A percentile compares a stretch with the other conserved stretches of the same genome.
Conservation (phyloP, 2,113 vertebrate genomes). For the Myotis yumanensis region DNA sequence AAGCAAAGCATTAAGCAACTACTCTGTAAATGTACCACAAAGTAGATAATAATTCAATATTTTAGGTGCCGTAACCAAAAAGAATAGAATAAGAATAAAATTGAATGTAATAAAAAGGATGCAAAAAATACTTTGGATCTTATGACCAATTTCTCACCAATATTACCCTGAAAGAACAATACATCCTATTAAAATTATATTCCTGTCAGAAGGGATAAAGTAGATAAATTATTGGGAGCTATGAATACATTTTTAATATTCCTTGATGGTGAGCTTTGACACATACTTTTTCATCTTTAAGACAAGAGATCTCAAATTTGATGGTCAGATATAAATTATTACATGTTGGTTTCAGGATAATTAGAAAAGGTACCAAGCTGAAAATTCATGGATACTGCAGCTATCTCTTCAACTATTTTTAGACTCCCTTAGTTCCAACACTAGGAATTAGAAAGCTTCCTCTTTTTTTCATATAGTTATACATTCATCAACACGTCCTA, state of each 20-base stretch:
- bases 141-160: background rate
- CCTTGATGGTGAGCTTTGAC: conserved; percentile 1
- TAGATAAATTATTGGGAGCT: background rate
- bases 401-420: background rate
- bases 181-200: background rate
- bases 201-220: background rate
- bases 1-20: conserved; percentile 3
- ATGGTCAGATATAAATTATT: background rate
- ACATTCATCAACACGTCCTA: background rate
- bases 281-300: conserved; percentile 31
- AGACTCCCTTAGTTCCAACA: background rate
- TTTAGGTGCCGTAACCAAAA: background rate
- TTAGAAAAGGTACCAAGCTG: background rate
- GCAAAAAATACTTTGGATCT: background rate
- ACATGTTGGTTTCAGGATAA: background rate
- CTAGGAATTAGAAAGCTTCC: background rate
- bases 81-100: background rate
- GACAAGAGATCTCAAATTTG: background rate
- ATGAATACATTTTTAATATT: conserved; percentile 15
- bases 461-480: background rate
- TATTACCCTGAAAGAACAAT: background rate
- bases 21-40: background rate
- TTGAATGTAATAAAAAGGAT: background rate
- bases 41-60: conserved; percentile 2
- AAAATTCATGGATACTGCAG: background rate